Conservation (phyloP, 1,140 invertebrate genomes). For the Tigriopus japonicus region DNA sequence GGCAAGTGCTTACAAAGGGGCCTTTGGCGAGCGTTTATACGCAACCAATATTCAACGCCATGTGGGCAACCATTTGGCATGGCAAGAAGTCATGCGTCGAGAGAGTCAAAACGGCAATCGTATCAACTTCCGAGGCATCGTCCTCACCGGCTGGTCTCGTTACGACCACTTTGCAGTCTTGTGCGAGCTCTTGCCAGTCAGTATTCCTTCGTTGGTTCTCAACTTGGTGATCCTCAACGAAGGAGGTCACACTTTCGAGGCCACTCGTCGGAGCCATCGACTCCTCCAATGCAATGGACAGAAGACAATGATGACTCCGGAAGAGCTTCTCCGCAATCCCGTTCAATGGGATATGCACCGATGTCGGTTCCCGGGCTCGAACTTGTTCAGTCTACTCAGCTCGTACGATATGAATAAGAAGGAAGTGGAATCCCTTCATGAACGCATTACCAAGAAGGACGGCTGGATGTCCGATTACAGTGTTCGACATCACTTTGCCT, state of each 20-base stretch:
- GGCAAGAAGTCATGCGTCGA: constrained; percentile 30
- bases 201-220: constrained; percentile 34
- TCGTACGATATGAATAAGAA: constrained; percentile 15
- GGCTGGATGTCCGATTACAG: constrained; percentile 25
- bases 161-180: constrained; percentile 46
- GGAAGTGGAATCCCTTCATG: constrained; percentile 3
- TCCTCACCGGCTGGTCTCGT: constrained; percentile 35
- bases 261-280: constrained; percentile 11
- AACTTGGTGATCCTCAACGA: constrained; percentile 19
- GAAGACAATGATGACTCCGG: constrained; percentile 11
- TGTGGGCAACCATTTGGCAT: constrained; percentile 25
- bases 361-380: constrained; percentile 26
- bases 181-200: constrained; percentile 42
- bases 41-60: constrained; percentile 31
- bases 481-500: constrained; percentile 22
- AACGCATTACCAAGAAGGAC: constrained; percentile 13
- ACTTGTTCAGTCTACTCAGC: constrained; percentile 20
- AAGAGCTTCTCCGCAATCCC: constrained; percentile 19
- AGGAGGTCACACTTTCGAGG: constrained; percentile 15
- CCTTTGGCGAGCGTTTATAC: constrained; percentile 24
- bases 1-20: constrained; percentile 37
- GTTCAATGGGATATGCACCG: constrained; percentile 15
- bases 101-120: constrained; percentile 7
- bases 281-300: constrained; percentile 16
- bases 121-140: constrained; percentile 23